Conservation (phyloP, 2,113 vertebrate genomes). For the Orycteropus afer region DNA sequence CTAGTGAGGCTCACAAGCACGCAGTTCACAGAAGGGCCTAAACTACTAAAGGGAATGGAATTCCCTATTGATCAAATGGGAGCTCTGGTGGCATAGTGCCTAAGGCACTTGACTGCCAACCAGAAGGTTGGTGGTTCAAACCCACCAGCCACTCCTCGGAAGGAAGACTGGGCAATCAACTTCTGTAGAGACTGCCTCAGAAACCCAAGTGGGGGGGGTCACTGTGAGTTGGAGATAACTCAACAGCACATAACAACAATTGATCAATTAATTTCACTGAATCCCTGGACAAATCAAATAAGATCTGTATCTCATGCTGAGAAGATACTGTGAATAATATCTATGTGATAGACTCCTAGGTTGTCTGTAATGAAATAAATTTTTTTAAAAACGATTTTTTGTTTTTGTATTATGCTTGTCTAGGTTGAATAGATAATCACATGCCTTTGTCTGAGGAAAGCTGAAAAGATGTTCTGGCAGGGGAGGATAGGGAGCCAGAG, state of each 20-base stretch:
- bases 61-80: neutral
- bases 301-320: neutral
- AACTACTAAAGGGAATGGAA: neutral
- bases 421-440: constrained; percentile 19
- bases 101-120: too few relatives aligned
- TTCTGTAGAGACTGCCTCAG: too few relatives aligned
- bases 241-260: too few relatives aligned
- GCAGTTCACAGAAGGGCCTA: constrained; percentile 22
- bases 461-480: constrained; percentile 62
- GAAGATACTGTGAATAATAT: constrained; percentile 1
- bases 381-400: neutral
- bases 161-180: too few relatives aligned
- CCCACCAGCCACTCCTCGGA: too few relatives aligned
- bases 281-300: constrained; percentile 33
- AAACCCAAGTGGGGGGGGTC: too few relatives aligned
- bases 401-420: neutral
- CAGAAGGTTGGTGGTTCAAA: too few relatives aligned
- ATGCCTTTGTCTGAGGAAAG: constrained; percentile 63
- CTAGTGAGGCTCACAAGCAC: neutral
- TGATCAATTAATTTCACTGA: constrained; percentile 41
- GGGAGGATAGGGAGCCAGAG: constrained; percentile 69
- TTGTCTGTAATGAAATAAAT: neutral
- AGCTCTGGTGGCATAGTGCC: too few relatives aligned
- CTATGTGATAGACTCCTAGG: neutral
- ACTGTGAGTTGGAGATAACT: too few relatives aligned